Base-by-base conservation (phyloP, 2,888 invertebrate species). In the Latheticus oryzae region DNA sequence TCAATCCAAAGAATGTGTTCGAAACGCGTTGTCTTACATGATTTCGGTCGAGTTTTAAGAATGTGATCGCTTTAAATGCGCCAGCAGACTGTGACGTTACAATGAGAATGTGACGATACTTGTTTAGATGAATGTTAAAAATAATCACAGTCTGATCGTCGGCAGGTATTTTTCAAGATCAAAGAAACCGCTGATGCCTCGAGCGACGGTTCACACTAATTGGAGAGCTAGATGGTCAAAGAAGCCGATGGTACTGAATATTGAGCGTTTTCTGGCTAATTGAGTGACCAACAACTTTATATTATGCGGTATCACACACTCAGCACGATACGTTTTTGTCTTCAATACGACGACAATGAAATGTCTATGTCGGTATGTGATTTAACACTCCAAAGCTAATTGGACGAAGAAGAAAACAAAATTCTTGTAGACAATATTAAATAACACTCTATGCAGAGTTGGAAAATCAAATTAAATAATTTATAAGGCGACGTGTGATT, bases 121-220 rank as follows among this genome's bases (percentile, higher is more conserved):
- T n/a, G n/a, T n/a, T n/a, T n/a, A n/a, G n/a, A n/a, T n/a, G n/a
- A n/a, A n/a, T n/a, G n/a, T n/a, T n/a, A n/a, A n/a, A n/a, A n/a
- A n/a, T n/a, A n/a, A n/a, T 72, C 68, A 76, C 76, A 74, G 72
- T 76, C 77, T 76, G 65, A 73, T 67, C 69, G 71, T 66, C 63
- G 68, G 69, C 77, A 78, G 78, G 78, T 78, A 78, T 76, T 77
- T 76, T 76, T 73, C 64, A 65, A 77, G 73, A 72, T 79, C 79
- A 79, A 79, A 79, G 76, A 62, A 56, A 72, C 78, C 79, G 78
- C 74, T 72, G 61, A 52, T 61, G 77, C 79, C 78, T 65, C 69
- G 66, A 73, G 79, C 79, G 78, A 79, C 79, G 79, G 78, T 78
- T 77, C 78, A 76, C 78, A 78, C 79, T 79, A 79, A 79, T 79